phyloP scores from a whole-genome alignment of 1,140 invertebrate species.

The Sitophilus oryzae region DNA sequence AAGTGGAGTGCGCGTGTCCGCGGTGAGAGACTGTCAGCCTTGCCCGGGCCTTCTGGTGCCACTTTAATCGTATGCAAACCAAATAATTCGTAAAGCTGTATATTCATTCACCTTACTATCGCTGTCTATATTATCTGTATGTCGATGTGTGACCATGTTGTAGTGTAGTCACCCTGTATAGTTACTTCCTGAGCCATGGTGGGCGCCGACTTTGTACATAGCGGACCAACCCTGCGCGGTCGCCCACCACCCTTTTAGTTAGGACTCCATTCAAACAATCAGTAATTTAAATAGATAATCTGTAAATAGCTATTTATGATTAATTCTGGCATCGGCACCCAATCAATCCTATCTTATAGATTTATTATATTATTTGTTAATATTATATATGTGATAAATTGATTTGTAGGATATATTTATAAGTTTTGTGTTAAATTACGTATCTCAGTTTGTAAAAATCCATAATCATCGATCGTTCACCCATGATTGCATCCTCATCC shows the following conservation, averaged over 20 bases:
- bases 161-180: slow-evolving; percentile 32
- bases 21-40: slow-evolving; percentile 20
- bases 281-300: slow-evolving; percentile 41
- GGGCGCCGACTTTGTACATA: slow-evolving; percentile 39
- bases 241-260: slow-evolving; percentile 32
- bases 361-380: slow-evolving; percentile 39
- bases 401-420: slow-evolving; percentile 42
- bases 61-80: slow-evolving; percentile 56
- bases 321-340: slow-evolving; percentile 41
- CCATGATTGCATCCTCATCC: slow-evolving; percentile 14
- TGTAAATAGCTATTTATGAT: slow-evolving; percentile 40
- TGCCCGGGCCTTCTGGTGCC: slow-evolving; percentile 37
- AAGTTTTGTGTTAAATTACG: slow-evolving; percentile 40
- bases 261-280: slow-evolving; percentile 42
- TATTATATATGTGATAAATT: slow-evolving; percentile 47
- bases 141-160: slow-evolving; percentile 35
- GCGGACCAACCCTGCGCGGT: slow-evolving; percentile 39
- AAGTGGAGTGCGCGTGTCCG: slow-evolving; percentile 36
- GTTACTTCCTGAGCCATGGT: slow-evolving; percentile 40
- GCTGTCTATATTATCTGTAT: slow-evolving; percentile 37
- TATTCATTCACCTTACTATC: slow-evolving; percentile 11
- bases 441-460: slow-evolving; percentile 45
- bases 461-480: slow-evolving; percentile 38
- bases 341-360: slow-evolving; percentile 35
- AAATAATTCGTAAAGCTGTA: slow-evolving; percentile 46